Conservation (phyloP, 2,113 vertebrate species). For the Polyodon spathula region DNA sequence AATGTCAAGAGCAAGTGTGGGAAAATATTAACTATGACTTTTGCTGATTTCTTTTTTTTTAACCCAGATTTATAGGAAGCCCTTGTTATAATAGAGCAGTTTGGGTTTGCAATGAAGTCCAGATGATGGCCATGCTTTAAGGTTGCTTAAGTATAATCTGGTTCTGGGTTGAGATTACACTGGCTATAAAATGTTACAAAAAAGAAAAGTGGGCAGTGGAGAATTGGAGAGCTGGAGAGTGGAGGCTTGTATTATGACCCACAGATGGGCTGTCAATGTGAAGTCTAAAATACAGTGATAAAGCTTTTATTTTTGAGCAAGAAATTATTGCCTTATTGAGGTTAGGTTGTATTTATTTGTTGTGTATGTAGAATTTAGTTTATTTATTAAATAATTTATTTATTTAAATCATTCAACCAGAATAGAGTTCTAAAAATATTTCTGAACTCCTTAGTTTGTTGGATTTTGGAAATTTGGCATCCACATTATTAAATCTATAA, state of each 20-base stretch:
- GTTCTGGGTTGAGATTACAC: conserved; percentile 28
- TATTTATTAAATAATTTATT: too few relatives aligned
- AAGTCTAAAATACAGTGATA: conserved; percentile 19
- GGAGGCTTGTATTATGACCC: conserved; percentile 9
- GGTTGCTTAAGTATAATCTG: conserved; percentile 29
- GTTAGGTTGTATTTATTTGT: too few relatives aligned
- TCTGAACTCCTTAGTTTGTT: too few relatives aligned
- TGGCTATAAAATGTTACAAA: conserved; percentile 2
- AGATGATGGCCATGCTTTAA: conserved; percentile 28
- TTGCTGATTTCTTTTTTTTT: conserved; percentile 12
- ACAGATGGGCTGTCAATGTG: conserved; percentile 1
- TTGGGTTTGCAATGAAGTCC: conserved; percentile 38
- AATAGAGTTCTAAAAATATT: too few relatives aligned
- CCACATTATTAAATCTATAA: too few relatives aligned
- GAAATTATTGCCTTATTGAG: too few relatives aligned
- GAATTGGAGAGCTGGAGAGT: conserved; percentile 6
- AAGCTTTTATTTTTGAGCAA: conserved; percentile 14
- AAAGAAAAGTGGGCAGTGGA: conserved; percentile 15
- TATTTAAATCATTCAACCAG: too few relatives aligned
- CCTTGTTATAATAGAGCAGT: conserved; percentile 21
- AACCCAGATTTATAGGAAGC: conserved; percentile 29
- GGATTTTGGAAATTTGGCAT: too few relatives aligned
- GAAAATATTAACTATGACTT: conserved; percentile 16
- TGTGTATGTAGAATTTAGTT: too few relatives aligned
- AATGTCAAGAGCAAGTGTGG: conserved; percentile 4